Conservation (phyloP, 2,888 invertebrate species). For the Unio pictorum region DNA sequence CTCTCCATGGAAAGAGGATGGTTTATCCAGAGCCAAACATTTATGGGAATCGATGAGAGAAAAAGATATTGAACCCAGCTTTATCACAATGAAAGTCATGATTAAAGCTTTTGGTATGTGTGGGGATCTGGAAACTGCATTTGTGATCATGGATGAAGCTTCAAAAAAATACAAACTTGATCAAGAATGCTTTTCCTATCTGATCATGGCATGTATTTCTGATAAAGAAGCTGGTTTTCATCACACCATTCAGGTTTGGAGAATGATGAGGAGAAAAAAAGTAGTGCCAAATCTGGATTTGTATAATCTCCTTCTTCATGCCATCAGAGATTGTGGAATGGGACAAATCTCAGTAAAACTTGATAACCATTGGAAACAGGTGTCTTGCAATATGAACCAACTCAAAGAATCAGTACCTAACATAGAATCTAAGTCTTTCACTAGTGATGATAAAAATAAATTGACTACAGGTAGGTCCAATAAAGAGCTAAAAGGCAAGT, state of each 20-base stretch:
- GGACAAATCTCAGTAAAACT: conserved; percentile 73
- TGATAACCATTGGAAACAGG: too few relatives aligned
- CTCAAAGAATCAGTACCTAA: too few relatives aligned
- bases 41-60: conserved; percentile 81
- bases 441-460: too few relatives aligned
- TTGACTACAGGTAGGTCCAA: too few relatives aligned
- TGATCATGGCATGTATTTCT: conserved; percentile 87
- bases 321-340: conserved; percentile 82
- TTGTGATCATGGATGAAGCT: conserved; percentile 89
- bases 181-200: conserved; percentile 81
- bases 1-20: conserved; percentile 79
- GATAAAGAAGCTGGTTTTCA: conserved; percentile 86
- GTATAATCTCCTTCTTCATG: conserved; percentile 86
- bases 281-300: conserved; percentile 81
- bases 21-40: conserved; percentile 79
- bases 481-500: too few relatives aligned
- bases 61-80: conserved; percentile 79
- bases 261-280: conserved; percentile 80
- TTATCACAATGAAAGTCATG: conserved; percentile 88
- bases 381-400: too few relatives aligned
- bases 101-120: conserved; percentile 92
- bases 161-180: conserved; percentile 69
- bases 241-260: conserved; percentile 87
- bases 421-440: too few relatives aligned
- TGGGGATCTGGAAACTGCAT: conserved; percentile 84